A percentile compares a stretch with the other conserved stretches of the same genome.
Evolutionary conservation across 1,140 invertebrate species (phyloP).

Genomic region (Pectinophora gossypiella): DNA sequence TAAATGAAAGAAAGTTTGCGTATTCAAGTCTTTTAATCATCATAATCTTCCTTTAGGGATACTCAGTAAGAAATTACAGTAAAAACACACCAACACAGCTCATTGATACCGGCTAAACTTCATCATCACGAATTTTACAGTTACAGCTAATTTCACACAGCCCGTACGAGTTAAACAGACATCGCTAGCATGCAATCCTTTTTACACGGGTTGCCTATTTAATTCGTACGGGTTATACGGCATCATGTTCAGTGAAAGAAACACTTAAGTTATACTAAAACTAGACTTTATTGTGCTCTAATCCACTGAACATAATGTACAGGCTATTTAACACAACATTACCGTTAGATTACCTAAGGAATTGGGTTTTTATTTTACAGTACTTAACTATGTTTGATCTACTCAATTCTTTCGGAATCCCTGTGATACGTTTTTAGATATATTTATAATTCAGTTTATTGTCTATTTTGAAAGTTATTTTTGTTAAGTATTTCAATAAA

Average conservation of each 20-base stretch:
- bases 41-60: conserved; percentile 13
- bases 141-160: not conserved
- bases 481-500: not conserved
- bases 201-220: no score
- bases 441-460: no score
- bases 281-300: not conserved
- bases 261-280: not conserved
- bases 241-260: no score
- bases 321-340: not conserved
- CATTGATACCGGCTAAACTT: not conserved
- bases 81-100: conserved; percentile 21
- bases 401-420: no score
- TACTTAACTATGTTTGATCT: not conserved
- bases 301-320: not conserved
- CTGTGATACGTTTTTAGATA: no score
- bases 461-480: not conserved
- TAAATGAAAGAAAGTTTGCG: no score
- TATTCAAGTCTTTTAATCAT: conserved; percentile 35
- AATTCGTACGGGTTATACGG: no score
- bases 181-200: no score
- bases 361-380: not conserved
- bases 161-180: no score
- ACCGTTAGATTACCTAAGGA: not conserved
- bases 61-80: conserved; percentile 28
- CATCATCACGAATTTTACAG: not conserved